Conservation (phyloP, 2,797 vertebrate genomes). For the Enteromius thamalakanensis region DNA sequence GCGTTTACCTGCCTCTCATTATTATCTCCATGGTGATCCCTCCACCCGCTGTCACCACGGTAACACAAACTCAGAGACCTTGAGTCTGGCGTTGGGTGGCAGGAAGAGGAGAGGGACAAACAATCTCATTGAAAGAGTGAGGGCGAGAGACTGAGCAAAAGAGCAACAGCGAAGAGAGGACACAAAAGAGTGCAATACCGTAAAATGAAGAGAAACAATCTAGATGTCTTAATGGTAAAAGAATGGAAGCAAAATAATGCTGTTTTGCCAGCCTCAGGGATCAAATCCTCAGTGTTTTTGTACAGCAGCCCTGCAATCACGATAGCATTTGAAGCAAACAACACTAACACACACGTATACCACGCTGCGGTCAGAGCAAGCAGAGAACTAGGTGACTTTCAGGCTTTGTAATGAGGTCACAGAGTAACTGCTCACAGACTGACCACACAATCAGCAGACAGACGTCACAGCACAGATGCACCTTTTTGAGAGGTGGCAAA, state of each 20-base stretch:
- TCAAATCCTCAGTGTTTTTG: background rate
- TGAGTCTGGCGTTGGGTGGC: constrained; percentile 35
- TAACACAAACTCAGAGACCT: constrained; percentile 52
- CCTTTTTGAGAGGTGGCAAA: constrained; percentile 13
- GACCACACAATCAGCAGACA: constrained; percentile 4
- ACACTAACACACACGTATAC: background rate
- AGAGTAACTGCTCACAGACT: background rate
- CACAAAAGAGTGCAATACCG: constrained; percentile 7
- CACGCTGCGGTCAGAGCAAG: background rate
- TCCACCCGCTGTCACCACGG: constrained; percentile 63
- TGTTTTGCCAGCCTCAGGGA: background rate
- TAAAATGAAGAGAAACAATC: constrained; percentile 10
- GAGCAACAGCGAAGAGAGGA: background rate
- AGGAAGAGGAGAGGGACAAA: constrained; percentile 8
- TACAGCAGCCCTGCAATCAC: background rate
- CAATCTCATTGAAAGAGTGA: background rate
- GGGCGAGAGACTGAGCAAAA: background rate
- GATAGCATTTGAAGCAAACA: background rate
- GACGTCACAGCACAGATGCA: background rate
- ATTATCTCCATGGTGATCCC: constrained; percentile 66
- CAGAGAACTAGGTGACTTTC: constrained; percentile 13
- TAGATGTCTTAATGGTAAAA: constrained; percentile 42
- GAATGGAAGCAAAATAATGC: background rate
- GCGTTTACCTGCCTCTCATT: constrained; percentile 58
- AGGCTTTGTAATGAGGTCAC: constrained; percentile 13